Percentiles rank a stretch among this genome's conserved stretches.
Conservation (phyloP, 2,888 invertebrate species). For the Megalurothrips usitatus region DNA sequence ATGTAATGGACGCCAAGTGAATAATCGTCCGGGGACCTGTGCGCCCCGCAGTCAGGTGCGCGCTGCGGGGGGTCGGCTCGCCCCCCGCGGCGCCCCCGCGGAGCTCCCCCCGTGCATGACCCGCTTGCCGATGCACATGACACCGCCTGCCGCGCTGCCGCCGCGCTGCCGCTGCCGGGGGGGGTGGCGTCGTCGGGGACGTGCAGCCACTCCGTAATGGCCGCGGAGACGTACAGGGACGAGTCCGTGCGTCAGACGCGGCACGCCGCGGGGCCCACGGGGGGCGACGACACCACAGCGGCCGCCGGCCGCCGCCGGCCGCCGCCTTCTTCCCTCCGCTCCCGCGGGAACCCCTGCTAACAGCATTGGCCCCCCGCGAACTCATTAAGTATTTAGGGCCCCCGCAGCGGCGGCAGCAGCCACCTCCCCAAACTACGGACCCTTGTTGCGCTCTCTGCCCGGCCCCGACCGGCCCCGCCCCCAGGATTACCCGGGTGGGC, state of each 20-base stretch:
- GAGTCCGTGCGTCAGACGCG: no score
- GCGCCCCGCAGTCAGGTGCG: slow-evolving; percentile 1
- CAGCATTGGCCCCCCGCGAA: slow-evolving; percentile 21
- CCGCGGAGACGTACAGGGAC: no score
- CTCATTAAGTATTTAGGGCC: slow-evolving; percentile 20
- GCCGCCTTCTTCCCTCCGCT: neutral
- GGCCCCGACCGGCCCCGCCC: no score
- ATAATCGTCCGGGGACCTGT: neutral
- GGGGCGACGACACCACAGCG: no score
- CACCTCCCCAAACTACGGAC: neutral
- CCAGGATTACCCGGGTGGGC: neutral
- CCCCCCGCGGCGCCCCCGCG: neutral
- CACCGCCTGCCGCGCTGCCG: neutral
- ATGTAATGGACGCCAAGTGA: slow-evolving; percentile 19
- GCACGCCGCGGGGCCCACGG: no score
- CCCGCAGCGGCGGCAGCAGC: no score
- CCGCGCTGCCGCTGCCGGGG: neutral
- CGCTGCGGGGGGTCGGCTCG: no score
- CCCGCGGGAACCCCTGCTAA: neutral
- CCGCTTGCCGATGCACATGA: slow-evolving; percentile 1
- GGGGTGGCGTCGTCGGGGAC: neutral
- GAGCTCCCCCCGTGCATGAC: slow-evolving; percentile 4
- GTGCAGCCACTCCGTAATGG: neutral
- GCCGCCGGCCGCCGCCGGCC: no score
- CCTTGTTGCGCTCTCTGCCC: neutral